phyloP scores from a whole-genome alignment of 2,888 invertebrate species.

The Amphipyra berbera region DNA sequence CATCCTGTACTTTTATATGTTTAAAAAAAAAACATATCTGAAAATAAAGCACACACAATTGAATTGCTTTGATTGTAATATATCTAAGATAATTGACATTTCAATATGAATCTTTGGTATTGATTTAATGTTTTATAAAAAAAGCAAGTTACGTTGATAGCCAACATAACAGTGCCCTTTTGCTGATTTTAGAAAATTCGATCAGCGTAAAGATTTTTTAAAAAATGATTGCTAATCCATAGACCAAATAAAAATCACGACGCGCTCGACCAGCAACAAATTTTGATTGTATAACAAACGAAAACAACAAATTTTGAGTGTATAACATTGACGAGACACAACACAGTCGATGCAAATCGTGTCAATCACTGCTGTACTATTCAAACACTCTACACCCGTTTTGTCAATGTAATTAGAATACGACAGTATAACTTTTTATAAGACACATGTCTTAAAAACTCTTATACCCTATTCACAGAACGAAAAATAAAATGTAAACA shows the following conservation, averaged over 20 bases:
- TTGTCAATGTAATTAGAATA: slow-evolving; percentile 38
- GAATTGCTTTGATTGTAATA: slow-evolving; percentile 9
- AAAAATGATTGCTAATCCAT: too few relatives aligned
- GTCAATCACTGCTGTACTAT: slow-evolving; percentile 41
- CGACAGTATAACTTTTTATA: slow-evolving; percentile 19
- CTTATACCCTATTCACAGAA: too few relatives aligned
- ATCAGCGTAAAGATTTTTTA: too few relatives aligned
- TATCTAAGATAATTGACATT: slow-evolving; percentile 21
- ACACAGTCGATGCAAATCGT: slow-evolving; percentile 31
- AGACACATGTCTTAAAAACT: too few relatives aligned
- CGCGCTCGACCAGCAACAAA: too few relatives aligned
- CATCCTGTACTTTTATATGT: slow-evolving; percentile 4
- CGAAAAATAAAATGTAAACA: too few relatives aligned
- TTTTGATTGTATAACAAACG: too few relatives aligned
- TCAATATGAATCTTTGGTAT: not conserved
- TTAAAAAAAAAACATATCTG: slow-evolving; percentile 9
- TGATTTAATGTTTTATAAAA: too few relatives aligned
- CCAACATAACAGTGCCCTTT: too few relatives aligned
- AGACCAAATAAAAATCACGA: too few relatives aligned
- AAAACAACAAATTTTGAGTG: not conserved
- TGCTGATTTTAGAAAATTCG: too few relatives aligned
- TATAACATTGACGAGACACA: slow-evolving; percentile 20
- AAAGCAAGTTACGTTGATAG: too few relatives aligned
- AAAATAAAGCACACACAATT: slow-evolving; percentile 6
- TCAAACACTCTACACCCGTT: slow-evolving; percentile 21